Percentiles rank a stretch among this genome's conserved stretches.
These are phyloP conservation scores for Hirtodrosophila alboralis DNA, from an alignment of 2,888 invertebrate genomes.

Conservation along the genomic window DNA sequence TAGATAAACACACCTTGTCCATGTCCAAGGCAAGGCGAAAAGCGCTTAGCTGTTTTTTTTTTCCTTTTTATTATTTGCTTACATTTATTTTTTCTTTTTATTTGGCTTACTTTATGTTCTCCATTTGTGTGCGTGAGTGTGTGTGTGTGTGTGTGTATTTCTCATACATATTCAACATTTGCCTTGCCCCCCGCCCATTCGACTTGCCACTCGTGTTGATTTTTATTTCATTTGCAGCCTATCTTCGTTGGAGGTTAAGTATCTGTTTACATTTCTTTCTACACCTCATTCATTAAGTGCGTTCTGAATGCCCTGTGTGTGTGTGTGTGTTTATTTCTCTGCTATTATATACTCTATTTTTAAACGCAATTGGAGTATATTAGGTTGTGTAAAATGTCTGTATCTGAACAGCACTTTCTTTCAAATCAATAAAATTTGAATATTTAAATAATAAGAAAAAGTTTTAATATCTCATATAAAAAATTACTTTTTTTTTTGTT, in stretches of 20 bases:
- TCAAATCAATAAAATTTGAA: no score
- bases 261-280: slow-evolving; percentile 69
- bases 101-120: slow-evolving; percentile 44
- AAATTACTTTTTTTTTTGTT: no score
- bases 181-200: slow-evolving; percentile 23
- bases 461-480: no score
- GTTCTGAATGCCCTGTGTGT: slow-evolving; percentile 9
- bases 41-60: slow-evolving; percentile 59
- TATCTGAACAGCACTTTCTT: no score
- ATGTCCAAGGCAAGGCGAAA: slow-evolving; percentile 22
- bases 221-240: slow-evolving; percentile 65
- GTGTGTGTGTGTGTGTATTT: slow-evolving; percentile 20
- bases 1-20: slow-evolving; percentile 37
- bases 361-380: no score
- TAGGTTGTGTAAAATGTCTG: no score
- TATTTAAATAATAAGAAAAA: no score
- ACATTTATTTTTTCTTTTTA: slow-evolving; percentile 59
- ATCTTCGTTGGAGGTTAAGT: slow-evolving; percentile 67
- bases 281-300: slow-evolving; percentile 67
- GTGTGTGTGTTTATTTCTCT: slow-evolving; percentile 20
- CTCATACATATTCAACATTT: slow-evolving; percentile 49
- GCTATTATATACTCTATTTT: no score
- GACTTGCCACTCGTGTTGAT: slow-evolving; percentile 56
- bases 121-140: background rate
- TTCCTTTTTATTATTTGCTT: slow-evolving; percentile 63